Evolutionary conservation across 2,888 invertebrate genomes (phyloP).

Genomic region (Rhagonycha lutea): DNA sequence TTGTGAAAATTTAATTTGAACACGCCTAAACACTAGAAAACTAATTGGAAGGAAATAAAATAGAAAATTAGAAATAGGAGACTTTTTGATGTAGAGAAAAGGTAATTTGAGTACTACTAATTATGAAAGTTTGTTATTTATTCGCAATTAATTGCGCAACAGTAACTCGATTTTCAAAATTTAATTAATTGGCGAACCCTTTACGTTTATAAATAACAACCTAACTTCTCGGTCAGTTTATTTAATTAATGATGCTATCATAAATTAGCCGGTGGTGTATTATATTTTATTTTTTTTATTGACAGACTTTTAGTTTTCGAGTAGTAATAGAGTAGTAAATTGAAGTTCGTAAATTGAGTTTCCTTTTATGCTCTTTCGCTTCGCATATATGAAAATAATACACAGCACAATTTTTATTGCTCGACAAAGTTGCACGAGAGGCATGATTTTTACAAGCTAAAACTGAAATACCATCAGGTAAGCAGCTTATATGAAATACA

Average conservation of each 20-base stretch:
- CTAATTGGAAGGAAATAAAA: neutral
- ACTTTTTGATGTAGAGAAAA: neutral
- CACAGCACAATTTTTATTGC: conserved; percentile 11
- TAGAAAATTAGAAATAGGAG: neutral
- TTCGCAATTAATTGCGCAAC: neutral
- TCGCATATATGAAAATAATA: conserved; percentile 12
- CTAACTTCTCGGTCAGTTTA: conserved; percentile 6
- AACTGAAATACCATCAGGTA: conserved; percentile 8
- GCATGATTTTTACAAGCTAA: conserved; percentile 2
- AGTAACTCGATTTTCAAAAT: neutral
- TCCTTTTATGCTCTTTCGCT: conserved; percentile 4
- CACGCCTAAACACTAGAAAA: neutral
- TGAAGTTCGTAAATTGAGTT: conserved; percentile 6
- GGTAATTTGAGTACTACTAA: neutral
- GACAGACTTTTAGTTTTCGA: neutral
- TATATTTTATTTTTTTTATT: conserved; percentile 1
- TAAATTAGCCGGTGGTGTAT: neutral
- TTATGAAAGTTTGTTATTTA: neutral
- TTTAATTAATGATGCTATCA: conserved; percentile 9
- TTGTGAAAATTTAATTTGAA: conserved; percentile 1
- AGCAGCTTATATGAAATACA: conserved; percentile 10
- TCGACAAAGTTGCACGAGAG: neutral
- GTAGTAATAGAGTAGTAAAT: neutral
- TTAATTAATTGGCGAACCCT: conserved; percentile 1
- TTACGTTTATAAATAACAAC: conserved; percentile 11